phyloP scores from a whole-genome alignment of 2,797 vertebrate genomes.

The Arremon brunneinucha region DNA sequence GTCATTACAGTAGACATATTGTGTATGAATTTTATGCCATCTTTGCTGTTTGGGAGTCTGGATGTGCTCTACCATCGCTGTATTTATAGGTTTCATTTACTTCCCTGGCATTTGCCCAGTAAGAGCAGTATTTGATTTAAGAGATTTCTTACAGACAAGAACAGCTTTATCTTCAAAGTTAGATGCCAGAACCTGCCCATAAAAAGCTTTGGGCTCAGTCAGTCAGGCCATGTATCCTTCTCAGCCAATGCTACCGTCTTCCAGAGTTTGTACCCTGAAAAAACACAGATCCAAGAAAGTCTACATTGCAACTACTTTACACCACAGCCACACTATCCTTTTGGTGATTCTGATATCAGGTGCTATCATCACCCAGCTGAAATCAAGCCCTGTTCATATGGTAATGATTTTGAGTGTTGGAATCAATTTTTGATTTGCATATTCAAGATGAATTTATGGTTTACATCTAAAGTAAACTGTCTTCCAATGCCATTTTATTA shows the following conservation, averaged over 20 bases:
- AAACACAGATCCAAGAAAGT: neutral
- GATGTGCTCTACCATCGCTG: neutral
- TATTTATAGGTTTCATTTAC: neutral
- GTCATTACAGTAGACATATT: neutral
- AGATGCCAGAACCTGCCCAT: neutral
- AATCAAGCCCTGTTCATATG: neutral
- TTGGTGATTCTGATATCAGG: neutral
- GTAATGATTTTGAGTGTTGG: neutral
- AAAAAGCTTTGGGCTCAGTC: neutral
- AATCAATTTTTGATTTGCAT: neutral
- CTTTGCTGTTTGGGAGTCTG: neutral
- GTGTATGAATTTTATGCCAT: neutral
- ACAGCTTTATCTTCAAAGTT: neutral
- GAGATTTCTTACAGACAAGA: neutral
- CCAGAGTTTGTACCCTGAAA: neutral
- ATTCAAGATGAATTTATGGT: neutral
- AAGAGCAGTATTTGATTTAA: neutral
- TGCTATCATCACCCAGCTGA: neutral
- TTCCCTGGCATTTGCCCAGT: neutral
- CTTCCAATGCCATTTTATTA: constrained; percentile 28
- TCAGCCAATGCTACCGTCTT: neutral
- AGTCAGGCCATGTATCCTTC: neutral
- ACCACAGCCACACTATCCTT: neutral
- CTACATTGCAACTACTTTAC: neutral
- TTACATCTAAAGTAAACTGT: constrained; percentile 3